Percentiles rank a stretch among this genome's conserved stretches.
Evolutionary conservation across 2,888 invertebrate genomes (phyloP).

Genomic region (Andrena hattorfiana): DNA sequence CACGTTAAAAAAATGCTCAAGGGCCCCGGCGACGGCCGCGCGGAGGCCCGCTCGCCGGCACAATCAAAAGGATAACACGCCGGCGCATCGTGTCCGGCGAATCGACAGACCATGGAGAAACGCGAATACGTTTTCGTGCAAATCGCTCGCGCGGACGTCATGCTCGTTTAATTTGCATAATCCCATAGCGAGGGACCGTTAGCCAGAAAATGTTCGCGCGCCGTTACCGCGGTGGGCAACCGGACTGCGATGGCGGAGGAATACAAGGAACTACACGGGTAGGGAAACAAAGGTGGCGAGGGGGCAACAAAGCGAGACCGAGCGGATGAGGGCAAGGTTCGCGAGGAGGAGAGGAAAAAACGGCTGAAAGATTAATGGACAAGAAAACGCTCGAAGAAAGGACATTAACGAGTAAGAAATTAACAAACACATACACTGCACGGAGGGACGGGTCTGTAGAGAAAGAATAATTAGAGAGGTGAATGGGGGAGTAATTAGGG

Average conservation of each 20-base stretch:
- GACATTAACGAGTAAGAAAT: conserved; percentile 40
- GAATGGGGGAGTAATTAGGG: conserved; percentile 18
- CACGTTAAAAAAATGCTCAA: neutral
- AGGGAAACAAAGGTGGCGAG: conserved; percentile 28
- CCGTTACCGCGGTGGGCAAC: conserved; percentile 71
- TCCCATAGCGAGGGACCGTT: conserved; percentile 78
- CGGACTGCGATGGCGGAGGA: conserved; percentile 23
- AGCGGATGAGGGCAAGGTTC: neutral
- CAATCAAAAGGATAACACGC: conserved; percentile 55
- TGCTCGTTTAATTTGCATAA: conserved; percentile 82
- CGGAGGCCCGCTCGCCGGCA: conserved; percentile 4
- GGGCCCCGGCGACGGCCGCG: conserved; percentile 11
- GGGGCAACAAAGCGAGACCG: conserved; percentile 2
- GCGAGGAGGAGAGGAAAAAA: neutral
- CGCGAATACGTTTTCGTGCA: conserved; percentile 55
- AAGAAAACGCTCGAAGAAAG: conserved; percentile 22
- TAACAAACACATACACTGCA: conserved; percentile 1
- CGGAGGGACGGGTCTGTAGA: neutral
- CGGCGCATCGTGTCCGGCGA: conserved; percentile 37
- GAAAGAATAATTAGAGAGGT: conserved; percentile 23
- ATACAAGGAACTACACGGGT: conserved; percentile 10
- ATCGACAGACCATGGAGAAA: conserved; percentile 46
- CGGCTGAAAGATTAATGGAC: conserved; percentile 26
- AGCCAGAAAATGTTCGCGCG: conserved; percentile 76
- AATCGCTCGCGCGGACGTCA: conserved; percentile 70